Conservation (phyloP, 2,888 invertebrate species). For the Orthosia gothica region DNA sequence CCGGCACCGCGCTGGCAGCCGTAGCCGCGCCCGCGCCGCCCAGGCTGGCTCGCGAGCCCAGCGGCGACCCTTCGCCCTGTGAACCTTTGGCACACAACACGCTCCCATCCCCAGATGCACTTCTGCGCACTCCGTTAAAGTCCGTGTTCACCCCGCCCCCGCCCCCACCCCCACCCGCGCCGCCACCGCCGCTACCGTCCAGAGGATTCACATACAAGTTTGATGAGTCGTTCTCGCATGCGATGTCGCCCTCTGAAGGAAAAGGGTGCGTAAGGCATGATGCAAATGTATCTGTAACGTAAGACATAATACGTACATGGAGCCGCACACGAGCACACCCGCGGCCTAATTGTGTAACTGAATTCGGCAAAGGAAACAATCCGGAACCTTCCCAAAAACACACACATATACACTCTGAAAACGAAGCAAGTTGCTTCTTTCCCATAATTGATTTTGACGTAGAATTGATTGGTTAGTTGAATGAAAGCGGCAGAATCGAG, state of each 20-base stretch:
- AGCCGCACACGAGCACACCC: constrained; percentile 82
- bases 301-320: constrained; percentile 90
- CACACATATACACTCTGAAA: no score
- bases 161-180: constrained; percentile 80
- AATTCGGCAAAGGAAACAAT: no score
- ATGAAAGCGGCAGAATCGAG: no score
- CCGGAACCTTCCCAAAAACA: no score
- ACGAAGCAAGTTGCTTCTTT: no score
- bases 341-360: no score
- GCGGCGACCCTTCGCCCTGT: constrained; percentile 90
- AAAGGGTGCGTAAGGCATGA: constrained; percentile 99
- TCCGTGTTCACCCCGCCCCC: constrained; percentile 81
- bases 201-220: constrained; percentile 97
- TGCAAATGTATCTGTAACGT: constrained; percentile 98
- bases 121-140: constrained; percentile 94
- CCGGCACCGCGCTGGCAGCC: constrained; percentile 72
- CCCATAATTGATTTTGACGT: no score
- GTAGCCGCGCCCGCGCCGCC: constrained; percentile 70
- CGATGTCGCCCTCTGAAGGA: constrained; percentile 96
- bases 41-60: constrained; percentile 88
- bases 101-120: constrained; percentile 95
- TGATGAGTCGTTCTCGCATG: constrained; percentile 94
- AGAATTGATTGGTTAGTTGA: no score
- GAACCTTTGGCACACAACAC: constrained; percentile 92
- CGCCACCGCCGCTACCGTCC: constrained; percentile 92